phyloP scores from a whole-genome alignment of 35 echinoderm and acorn worm species.

The Lytechinus variegatus region DNA sequence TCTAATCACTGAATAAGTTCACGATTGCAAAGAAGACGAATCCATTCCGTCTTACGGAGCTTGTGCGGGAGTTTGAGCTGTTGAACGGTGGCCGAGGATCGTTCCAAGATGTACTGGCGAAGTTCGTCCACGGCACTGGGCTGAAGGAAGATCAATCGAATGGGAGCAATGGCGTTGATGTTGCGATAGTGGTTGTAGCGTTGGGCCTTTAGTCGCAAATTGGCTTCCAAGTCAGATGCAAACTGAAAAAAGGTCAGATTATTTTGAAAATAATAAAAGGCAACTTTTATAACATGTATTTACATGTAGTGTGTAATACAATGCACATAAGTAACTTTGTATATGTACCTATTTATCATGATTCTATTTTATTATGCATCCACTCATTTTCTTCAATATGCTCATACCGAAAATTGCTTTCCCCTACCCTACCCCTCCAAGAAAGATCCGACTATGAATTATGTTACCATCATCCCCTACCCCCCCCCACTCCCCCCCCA shows the following conservation, averaged over 20 bases:
- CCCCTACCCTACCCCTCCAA: too few relatives aligned
- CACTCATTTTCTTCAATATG: too few relatives aligned
- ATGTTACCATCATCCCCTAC: too few relatives aligned
- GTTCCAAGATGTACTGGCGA: slow-evolving; percentile 2
- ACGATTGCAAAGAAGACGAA: slow-evolving; percentile 21
- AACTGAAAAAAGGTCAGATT: not conserved
- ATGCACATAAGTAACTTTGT: too few relatives aligned
- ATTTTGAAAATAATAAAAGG: too few relatives aligned
- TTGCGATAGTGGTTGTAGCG: slow-evolving; percentile 32
- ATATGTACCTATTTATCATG: too few relatives aligned
- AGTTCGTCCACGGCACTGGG: not conserved
- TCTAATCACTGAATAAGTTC: not conserved
- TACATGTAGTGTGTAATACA: too few relatives aligned
- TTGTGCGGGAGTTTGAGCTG: slow-evolving; percentile 46
- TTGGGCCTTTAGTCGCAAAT: not conserved
- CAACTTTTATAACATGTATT: too few relatives aligned
- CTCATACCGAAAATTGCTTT: too few relatives aligned
- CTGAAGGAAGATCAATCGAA: not conserved
- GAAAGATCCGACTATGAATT: too few relatives aligned
- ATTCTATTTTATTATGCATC: too few relatives aligned
- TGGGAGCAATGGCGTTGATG: not conserved
- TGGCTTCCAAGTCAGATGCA: slow-evolving; percentile 15
- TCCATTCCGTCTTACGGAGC: slow-evolving; percentile 42
- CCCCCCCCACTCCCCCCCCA: too few relatives aligned
- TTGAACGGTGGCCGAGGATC: not conserved